Conservation (phyloP, 1,140 invertebrate species). For the Euborellia annulipes region DNA sequence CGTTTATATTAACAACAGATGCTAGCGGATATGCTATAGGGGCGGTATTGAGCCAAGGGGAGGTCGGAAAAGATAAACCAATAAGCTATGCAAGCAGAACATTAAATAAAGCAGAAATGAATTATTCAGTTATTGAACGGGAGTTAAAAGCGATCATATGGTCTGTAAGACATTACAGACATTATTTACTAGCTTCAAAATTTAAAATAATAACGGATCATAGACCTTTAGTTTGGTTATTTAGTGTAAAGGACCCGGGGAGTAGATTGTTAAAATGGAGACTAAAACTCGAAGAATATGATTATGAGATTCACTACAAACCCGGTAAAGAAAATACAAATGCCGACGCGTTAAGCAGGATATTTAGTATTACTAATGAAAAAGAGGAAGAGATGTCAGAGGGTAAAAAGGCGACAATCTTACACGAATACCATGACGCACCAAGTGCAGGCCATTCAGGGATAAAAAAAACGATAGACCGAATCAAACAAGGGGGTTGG, state of each 20-base stretch:
- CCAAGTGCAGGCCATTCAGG: slow-evolving; percentile 11
- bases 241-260: slow-evolving; percentile 13
- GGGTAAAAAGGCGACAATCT: neutral
- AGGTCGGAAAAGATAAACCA: slow-evolving; percentile 7
- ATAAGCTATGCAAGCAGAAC: slow-evolving; percentile 6
- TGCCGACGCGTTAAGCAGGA: slow-evolving; percentile 22
- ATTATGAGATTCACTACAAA: slow-evolving; percentile 22
- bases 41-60: slow-evolving; percentile 8
- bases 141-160: slow-evolving; percentile 20
- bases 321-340: slow-evolving; percentile 24
- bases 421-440: slow-evolving; percentile 14
- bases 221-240: slow-evolving; percentile 3
- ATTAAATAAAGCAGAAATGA: slow-evolving; percentile 13
- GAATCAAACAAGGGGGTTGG: slow-evolving; percentile 7
- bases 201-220: slow-evolving; percentile 21
- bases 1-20: slow-evolving; percentile 9
- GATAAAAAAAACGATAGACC: slow-evolving; percentile 6
- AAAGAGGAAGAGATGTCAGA: neutral
- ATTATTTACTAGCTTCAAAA: slow-evolving; percentile 21
- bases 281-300: slow-evolving; percentile 9
- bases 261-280: slow-evolving; percentile 12
- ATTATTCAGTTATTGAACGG: slow-evolving; percentile 20
- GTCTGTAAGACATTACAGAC: slow-evolving; percentile 10
- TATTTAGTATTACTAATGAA: neutral
- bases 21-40: slow-evolving; percentile 5